Conservation (phyloP, 1,140 invertebrate genomes). For the Trypoxylus dichotomus region DNA sequence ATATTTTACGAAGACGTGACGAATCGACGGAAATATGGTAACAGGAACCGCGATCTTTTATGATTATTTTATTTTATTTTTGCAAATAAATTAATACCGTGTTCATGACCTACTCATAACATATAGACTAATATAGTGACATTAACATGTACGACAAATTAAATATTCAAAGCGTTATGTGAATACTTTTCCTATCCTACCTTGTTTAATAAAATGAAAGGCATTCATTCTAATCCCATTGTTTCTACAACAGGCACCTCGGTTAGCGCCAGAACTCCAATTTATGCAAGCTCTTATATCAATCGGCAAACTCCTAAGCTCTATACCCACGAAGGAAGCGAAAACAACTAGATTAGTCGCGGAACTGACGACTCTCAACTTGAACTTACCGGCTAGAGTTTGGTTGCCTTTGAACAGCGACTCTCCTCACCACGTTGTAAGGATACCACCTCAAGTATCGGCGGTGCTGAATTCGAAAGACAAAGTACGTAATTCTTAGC, state of each 20-base stretch:
- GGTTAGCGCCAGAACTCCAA: slow-evolving; percentile 82
- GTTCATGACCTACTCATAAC: too few species aligned
- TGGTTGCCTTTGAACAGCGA: slow-evolving; percentile 87
- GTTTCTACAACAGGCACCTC: slow-evolving; percentile 65
- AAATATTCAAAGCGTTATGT: too few species aligned
- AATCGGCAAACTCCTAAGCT: slow-evolving; percentile 88
- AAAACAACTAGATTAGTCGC: slow-evolving; percentile 88
- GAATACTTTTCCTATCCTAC: too few species aligned
- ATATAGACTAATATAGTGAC: too few species aligned
- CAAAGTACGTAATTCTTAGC: slow-evolving; percentile 65
- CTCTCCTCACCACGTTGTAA: slow-evolving; percentile 80
- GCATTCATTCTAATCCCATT: not conserved
- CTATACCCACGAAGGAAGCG: slow-evolving; percentile 91
- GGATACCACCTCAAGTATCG: slow-evolving; percentile 90
- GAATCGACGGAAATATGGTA: too few species aligned
- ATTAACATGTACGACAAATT: too few species aligned
- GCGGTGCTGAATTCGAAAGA: slow-evolving; percentile 99
- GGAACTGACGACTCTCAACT: slow-evolving; percentile 89
- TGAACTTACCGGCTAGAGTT: slow-evolving; percentile 95
- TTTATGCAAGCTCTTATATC: slow-evolving; percentile 85
- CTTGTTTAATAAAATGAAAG: not conserved
- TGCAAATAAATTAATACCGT: too few species aligned
- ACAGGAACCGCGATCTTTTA: too few species aligned
- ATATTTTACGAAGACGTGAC: too few species aligned
- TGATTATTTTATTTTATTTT: too few species aligned